Evolutionary conservation across 1,140 invertebrate genomes (phyloP), one percentile per base, ranked within the genome.

Genomic region (Drosophila pandora): DNA sequence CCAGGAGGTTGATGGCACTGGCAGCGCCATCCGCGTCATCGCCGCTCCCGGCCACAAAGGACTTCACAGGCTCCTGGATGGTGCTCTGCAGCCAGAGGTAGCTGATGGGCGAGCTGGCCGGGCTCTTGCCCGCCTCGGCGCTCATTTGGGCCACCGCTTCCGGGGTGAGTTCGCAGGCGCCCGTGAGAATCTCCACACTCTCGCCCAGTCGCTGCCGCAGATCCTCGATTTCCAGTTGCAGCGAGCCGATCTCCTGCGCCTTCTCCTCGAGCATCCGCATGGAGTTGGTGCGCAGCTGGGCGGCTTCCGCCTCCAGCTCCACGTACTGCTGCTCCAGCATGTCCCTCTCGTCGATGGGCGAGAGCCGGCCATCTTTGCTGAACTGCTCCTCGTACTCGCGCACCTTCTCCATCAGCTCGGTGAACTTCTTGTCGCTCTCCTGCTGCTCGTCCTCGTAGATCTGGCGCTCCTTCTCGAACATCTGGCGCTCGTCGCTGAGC

Each of bases 321-420:
- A 93, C 93, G 76, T 96, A 95, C 92, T 96, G 93, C 78, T 95
- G 94, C 90, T 97, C 96, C 23, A 97, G 92, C 76, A 93, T 94
- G 50, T 93, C 93, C 58, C 93, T 94, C 91, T 97, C 96, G 76
- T 96, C 95, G 69, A 97, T 97, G 2, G 96, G 94, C 8, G 95
- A 95, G 47, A 97, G 92, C 12, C 94, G 92, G 25, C 94, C 91
- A 65, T 92, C 92, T 53, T 93, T 92, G 73, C 94, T 93, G 87
- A 95, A 95, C 88, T 96, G 94, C 64, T 96, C 95, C 88, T 96
- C 96, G 74, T 96, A 97, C 75, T 97, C 96, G 21, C 94, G 93
- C 75, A 97, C 95, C 91, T 96, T 96, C 6, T 92, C 92, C 55
- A 95, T 93, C 12, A 97, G 90, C 62, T 96, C 95, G 1, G 93